Percentiles rank a stretch among this genome's conserved stretches.
Conservation (phyloP, 2,888 invertebrate species). For the Brachyptera risi region DNA sequence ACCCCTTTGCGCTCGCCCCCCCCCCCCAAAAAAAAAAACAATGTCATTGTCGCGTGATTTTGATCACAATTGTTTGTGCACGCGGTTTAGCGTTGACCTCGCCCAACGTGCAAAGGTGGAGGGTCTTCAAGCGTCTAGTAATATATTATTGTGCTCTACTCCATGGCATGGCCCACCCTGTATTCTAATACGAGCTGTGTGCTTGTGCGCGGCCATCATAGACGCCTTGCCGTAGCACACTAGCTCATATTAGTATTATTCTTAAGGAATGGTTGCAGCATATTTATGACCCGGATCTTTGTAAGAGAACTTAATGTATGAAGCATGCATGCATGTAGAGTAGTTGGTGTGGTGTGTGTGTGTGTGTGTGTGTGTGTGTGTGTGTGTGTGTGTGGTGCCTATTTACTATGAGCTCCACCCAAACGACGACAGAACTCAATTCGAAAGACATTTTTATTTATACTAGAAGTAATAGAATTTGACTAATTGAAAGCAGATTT, state of each 20-base stretch:
- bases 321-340: neutral
- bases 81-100: neutral
- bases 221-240: too few species aligned
- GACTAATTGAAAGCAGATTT: too few species aligned
- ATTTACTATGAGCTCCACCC: neutral
- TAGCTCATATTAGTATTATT: conserved; percentile 5
- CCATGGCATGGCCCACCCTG: conserved; percentile 7
- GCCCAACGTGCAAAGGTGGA: conserved; percentile 10
- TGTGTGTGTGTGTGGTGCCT: neutral
- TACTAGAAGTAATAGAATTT: too few species aligned
- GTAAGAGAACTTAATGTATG: neutral
- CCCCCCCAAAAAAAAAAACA: too few species aligned
- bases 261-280: conserved; percentile 11
- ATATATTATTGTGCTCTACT: conserved; percentile 4
- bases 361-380: neutral
- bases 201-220: neutral
- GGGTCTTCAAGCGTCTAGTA: neutral
- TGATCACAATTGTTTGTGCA: neutral
- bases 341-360: neutral
- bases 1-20: conserved; percentile 3
- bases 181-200: conserved; percentile 2
- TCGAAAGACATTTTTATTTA: too few species aligned
- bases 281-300: conserved; percentile 22
- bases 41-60: conserved; percentile 7
- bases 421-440: too few species aligned